A percentile compares a stretch with the other conserved stretches of the same genome.
Conservation (phyloP, 2,113 vertebrate species). For the Hydrolagus affinis region DNA sequence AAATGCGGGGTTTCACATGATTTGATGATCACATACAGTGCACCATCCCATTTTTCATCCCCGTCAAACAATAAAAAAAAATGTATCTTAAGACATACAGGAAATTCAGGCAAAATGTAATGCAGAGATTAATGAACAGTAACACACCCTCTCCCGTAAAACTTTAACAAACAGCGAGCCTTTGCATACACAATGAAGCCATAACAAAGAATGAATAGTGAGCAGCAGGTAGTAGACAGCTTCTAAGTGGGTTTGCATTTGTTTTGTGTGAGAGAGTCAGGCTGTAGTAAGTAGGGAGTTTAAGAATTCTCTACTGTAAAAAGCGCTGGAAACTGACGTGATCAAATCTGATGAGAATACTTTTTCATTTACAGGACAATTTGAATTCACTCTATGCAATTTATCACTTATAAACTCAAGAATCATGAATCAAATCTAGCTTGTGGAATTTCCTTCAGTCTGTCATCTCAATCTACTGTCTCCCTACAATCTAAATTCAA, state of each 20-base stretch:
- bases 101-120: background rate
- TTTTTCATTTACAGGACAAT: background rate
- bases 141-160: background rate
- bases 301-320: background rate
- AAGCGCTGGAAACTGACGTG: background rate
- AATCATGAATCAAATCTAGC: constrained; percentile 15
- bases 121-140: background rate
- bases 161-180: too few relatives aligned
- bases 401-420: constrained; percentile 24
- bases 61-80: too few relatives aligned
- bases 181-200: background rate
- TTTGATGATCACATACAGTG: too few relatives aligned
- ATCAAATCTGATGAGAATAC: constrained; percentile 11
- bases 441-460: constrained; percentile 27
- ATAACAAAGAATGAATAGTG: background rate
- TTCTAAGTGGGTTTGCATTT: background rate
- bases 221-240: background rate
- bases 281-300: background rate
- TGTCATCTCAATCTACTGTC: constrained; percentile 6
- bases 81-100: too few relatives aligned
- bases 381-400: background rate
- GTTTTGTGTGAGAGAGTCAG: background rate
- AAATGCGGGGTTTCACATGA: too few relatives aligned
- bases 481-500: too few relatives aligned
- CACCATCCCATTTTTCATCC: too few relatives aligned